These are phyloP conservation scores for Chesias legatella DNA, from an alignment of 2,888 invertebrate species.

Conservation along the genomic window DNA sequence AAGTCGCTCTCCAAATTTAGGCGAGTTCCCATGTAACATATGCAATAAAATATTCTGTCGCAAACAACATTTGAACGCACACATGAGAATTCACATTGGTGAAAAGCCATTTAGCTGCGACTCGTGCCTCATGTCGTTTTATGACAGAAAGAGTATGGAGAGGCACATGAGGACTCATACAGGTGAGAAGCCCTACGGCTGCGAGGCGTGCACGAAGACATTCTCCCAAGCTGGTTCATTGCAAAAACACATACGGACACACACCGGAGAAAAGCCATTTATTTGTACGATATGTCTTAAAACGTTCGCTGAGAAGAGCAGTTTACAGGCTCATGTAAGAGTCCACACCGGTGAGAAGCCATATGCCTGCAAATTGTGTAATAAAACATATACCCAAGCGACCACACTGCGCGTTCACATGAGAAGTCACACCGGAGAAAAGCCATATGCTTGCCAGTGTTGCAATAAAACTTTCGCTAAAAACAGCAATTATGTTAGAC, in stretches of 20 bases:
- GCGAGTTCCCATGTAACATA: neutral
- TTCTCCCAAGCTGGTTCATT: neutral
- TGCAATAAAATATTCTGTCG: neutral
- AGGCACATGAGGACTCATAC: neutral
- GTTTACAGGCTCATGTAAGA: neutral
- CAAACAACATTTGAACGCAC: neutral
- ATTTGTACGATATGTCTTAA: neutral
- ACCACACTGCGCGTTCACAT: neutral
- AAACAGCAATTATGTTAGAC: neutral
- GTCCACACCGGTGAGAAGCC: neutral
- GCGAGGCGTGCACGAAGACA: neutral
- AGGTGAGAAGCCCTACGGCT: neutral
- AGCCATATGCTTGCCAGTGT: neutral
- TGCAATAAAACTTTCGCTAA: neutral
- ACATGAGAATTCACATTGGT: neutral
- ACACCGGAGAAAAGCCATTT: neutral
- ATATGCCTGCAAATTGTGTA: neutral
- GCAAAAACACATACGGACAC: neutral
- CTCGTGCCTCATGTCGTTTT: neutral
- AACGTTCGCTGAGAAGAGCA: no score
- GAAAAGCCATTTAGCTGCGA: neutral
- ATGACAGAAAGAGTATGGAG: neutral
- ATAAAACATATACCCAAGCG: neutral
- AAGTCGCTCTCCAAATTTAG: neutral
- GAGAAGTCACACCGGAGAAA: neutral